Evolutionary conservation across 2,113 vertebrate species (phyloP).

Genomic region (Psittacara wagleri): DNA sequence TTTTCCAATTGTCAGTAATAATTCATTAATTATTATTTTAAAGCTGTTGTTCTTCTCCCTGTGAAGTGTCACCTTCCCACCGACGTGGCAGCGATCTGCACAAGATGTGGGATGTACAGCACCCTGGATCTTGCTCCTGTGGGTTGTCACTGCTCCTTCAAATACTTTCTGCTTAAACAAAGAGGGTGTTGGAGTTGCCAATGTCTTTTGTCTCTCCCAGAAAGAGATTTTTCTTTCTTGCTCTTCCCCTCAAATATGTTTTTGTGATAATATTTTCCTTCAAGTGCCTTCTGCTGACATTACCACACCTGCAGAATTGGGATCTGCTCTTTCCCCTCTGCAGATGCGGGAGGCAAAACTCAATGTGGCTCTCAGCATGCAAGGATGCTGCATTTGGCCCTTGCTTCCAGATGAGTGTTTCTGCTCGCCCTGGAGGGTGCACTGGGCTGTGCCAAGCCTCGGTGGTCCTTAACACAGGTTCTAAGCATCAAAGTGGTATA

Average conservation of each 20-base stretch:
- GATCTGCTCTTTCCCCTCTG: background rate
- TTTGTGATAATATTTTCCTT: no score
- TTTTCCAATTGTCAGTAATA: conserved; percentile 25
- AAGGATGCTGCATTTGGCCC: background rate
- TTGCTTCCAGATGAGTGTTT: background rate
- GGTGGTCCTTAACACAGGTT: background rate
- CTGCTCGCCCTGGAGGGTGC: background rate
- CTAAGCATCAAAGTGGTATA: fast-evolving
- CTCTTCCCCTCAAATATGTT: background rate
- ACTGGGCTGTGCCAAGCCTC: background rate
- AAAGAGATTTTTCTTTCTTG: background rate
- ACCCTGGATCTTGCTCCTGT: background rate
- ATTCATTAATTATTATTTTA: conserved; percentile 53
- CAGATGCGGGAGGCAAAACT: background rate
- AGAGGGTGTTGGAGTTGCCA: background rate
- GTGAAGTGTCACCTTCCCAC: background rate
- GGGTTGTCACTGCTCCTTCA: background rate
- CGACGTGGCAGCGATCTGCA: background rate
- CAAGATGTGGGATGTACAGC: background rate
- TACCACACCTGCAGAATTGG: background rate
- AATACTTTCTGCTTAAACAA: background rate
- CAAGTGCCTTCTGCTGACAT: background rate
- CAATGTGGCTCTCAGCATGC: fast-evolving
- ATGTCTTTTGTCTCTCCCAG: background rate
- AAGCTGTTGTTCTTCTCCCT: background rate